These are phyloP conservation scores for Drosophila lacteicornis DNA, from an alignment of 1,140 invertebrate species.

Conservation along the genomic window DNA sequence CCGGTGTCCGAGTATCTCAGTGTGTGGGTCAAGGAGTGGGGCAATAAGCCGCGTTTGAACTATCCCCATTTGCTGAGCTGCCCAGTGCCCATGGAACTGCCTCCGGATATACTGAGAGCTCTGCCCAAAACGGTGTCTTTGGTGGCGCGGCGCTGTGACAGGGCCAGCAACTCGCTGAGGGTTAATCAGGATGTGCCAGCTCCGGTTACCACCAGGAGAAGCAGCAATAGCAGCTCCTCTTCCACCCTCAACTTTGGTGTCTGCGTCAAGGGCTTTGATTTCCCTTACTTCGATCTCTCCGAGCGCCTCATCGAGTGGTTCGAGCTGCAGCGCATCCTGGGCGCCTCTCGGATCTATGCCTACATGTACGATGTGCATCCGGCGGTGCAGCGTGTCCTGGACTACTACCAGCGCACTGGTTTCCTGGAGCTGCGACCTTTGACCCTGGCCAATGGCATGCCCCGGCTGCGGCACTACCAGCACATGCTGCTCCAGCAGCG, in stretches of 20 bases:
- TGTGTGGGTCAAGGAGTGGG: slow-evolving; percentile 96
- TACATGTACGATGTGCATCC: slow-evolving; percentile 96
- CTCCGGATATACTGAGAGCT: slow-evolving; percentile 85
- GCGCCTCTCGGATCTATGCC: slow-evolving; percentile 95
- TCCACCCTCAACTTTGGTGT: slow-evolving; percentile 92
- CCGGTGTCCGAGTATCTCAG: slow-evolving; percentile 93
- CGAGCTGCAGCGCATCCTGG: slow-evolving; percentile 93
- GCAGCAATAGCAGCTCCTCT: slow-evolving; percentile 79
- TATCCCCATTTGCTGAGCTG: slow-evolving; percentile 95
- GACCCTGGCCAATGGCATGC: slow-evolving; percentile 90
- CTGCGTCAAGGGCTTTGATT: slow-evolving; percentile 96
- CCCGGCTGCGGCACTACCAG: slow-evolving; percentile 89
- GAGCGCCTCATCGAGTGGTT: slow-evolving; percentile 96
- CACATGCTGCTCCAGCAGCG: slow-evolving; percentile 88
- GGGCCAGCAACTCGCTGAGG: slow-evolving; percentile 92
- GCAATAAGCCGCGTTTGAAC: slow-evolving; percentile 93
- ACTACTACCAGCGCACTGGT: slow-evolving; percentile 64
- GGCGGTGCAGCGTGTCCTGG: slow-evolving; percentile 93
- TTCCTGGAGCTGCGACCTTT: slow-evolving; percentile 89
- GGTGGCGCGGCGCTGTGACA: slow-evolving; percentile 91
- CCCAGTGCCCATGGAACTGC: slow-evolving; percentile 90
- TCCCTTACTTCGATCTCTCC: slow-evolving; percentile 94
- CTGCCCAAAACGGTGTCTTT: slow-evolving; percentile 93
- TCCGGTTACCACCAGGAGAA: slow-evolving; percentile 43
- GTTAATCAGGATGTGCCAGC: slow-evolving; percentile 89